Conservation (phyloP, 1,140 invertebrate genomes). For the Zaprionus vittiger region DNA sequence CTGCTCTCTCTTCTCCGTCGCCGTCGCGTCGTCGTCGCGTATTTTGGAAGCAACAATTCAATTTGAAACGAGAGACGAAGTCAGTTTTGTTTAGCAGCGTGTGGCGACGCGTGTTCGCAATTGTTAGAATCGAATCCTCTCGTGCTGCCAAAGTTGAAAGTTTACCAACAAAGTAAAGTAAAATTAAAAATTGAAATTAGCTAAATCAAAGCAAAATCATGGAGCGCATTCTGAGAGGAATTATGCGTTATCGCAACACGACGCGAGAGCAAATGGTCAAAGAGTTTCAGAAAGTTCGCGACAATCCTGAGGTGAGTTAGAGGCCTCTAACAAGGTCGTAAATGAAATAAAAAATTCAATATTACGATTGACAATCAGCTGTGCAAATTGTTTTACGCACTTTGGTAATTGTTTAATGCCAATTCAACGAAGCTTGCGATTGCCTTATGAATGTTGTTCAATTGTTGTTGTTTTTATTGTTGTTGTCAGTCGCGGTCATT, state of each 20-base stretch:
- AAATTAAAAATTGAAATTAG: conserved; percentile 42
- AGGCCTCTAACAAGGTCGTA: conserved; percentile 12
- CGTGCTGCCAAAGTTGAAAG: conserved; percentile 45
- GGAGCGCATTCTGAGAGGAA: conserved; percentile 94
- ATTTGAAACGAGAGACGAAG: conserved; percentile 59
- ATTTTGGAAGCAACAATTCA: conserved; percentile 75
- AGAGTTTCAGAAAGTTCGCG: conserved; percentile 93
- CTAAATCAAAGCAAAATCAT: conserved; percentile 84
- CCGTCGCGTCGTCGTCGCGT: conserved; percentile 33
- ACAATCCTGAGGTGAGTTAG: conserved; percentile 92
- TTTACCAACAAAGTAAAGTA: conserved; percentile 43
- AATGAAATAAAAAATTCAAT: conserved; percentile 32
- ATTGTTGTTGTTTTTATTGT: conserved; percentile 23
- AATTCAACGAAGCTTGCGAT: conserved; percentile 40
- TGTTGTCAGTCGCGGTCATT: conserved; percentile 27
- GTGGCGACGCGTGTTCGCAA: conserved; percentile 32
- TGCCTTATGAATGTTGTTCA: conserved; percentile 25
- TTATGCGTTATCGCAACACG: conserved; percentile 93
- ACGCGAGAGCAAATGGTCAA: conserved; percentile 94
- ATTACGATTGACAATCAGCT: conserved; percentile 36
- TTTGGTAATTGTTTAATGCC: background rate
- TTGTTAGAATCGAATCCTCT: conserved; percentile 21
- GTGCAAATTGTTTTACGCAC: conserved; percentile 4
- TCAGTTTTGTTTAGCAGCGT: conserved; percentile 36
- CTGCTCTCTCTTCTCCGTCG: background rate